Evolutionary conservation across 2,797 vertebrate genomes (phyloP), one percentile per base, ranked within the genome.

Genomic region (Pseudotriccus pelzelni): DNA sequence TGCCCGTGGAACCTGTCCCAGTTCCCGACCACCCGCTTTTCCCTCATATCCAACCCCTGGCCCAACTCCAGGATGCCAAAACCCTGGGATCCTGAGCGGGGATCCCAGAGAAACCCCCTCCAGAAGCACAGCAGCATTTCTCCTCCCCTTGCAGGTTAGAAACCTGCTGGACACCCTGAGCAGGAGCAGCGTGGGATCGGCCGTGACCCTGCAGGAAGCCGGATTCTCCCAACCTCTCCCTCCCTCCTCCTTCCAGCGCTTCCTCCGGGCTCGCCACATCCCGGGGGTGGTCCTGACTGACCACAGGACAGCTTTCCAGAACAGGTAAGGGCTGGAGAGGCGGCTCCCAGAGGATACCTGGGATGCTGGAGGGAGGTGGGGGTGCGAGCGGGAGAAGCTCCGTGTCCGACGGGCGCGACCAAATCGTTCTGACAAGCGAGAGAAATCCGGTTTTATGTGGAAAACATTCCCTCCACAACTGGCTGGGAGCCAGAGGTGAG

Each of bases 171-270:
- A 12, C 12, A 59, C 82, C 9, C 79, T 98, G 82, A 90, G 80
- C 10, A 53, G 7, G 3, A 97, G 96, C n/a, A 95, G 97, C 5
- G 0, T 7, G 1, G 73, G 16, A 5, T 56, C 96, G 3, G 87
- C 18, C 0, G 41, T 99, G 20, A 32, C 96, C 4, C 30, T 98
- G 60, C 90, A 49, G 1, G 98, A 98, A 70, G 96, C 94, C 0
- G 4, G 1, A 10, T 56, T 80, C 74, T 98, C 98, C 24, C 98
- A 99, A 96, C 98, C 99, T 0, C 99, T 99, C 25, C 99, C 99
- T 0, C 99, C 99, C 0, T 99, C 98, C 3, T 99, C 99, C 90
- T 98, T 99, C 94, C 99, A 99, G 94, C 98, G 99, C n/a, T 99
- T 99, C 96, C 98, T 99, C 44, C 98, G 97, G 44, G 98, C 96